phyloP scores from a whole-genome alignment of 2,888 invertebrate species.

The Nineta flava region DNA sequence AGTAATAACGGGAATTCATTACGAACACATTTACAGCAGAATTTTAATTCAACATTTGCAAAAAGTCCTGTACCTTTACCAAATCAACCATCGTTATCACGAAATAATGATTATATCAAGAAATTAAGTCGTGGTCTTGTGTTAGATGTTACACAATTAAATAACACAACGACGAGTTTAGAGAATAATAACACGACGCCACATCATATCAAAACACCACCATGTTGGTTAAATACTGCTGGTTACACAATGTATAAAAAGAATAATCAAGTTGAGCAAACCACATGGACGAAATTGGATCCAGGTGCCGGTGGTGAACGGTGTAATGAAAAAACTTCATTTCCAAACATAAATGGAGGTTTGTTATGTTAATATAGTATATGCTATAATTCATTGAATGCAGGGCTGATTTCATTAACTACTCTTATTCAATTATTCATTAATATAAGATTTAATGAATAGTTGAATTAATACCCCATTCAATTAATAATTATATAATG shows the following conservation, averaged over 20 bases:
- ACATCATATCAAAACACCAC: slow-evolving; percentile 1
- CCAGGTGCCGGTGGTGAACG: background rate
- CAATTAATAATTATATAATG: no score
- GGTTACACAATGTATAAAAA: slow-evolving; percentile 6
- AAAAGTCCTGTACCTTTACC: slow-evolving; percentile 18
- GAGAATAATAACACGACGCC: background rate
- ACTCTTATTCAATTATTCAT: no score
- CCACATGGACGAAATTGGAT: slow-evolving; percentile 7
- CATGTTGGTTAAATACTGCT: slow-evolving; percentile 4
- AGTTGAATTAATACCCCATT: no score
- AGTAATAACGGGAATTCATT: background rate
- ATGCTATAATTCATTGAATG: no score
- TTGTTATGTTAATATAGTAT: no score
- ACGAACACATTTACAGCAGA: background rate
- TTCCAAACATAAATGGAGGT: slow-evolving; percentile 7
- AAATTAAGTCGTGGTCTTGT: slow-evolving; percentile 30
- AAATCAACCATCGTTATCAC: slow-evolving; percentile 16
- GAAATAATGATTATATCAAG: slow-evolving; percentile 15
- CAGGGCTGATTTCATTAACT: no score
- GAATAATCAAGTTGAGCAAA: slow-evolving; percentile 4
- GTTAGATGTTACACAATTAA: slow-evolving; percentile 29
- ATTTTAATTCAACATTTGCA: background rate
- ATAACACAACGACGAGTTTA: background rate
- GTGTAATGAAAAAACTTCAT: background rate
- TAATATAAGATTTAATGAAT: no score